Evolutionary conservation across 2,888 invertebrate genomes (phyloP), one percentile per base, ranked within the genome.

Genomic region (Drosophila stalkeri): DNA sequence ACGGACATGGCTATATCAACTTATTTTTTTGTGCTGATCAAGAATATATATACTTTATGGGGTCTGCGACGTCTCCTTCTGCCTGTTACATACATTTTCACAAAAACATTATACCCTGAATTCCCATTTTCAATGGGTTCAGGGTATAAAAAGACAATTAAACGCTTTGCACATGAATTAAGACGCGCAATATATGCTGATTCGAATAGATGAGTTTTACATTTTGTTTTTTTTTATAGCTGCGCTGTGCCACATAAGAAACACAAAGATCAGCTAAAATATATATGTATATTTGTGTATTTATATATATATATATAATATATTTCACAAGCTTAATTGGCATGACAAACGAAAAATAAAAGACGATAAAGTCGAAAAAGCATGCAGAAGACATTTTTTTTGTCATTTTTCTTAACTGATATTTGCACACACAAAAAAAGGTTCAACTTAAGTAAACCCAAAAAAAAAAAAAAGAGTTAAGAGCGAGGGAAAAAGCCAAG

Each of bases 251-350:
- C 33, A 75, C 52, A 69, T 54, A 62, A 20, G n/a, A 49, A 80
- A 74, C 72, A 72, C 51, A 72, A 75, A 69, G 67, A 76, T 83
- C 76, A 68, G 71, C 89, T 62, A 64, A 44, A 67, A 66, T 49
- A 39, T 39, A 3, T 39, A n/a, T 41, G n/a, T 41, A n/a, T n/a
- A 39, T 6, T 16, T 16, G 5, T 37, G 2, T 37, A 16, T 16
- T 6, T 37, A 39, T 39, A n/a, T 54, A 23, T 3, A 23, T 23
- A 55, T 41, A 31, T 55, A 55, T 5, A 23, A 37, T 49, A 37
- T 57, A 57, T 86, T 86, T 79, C 84, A 64, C 74, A 80, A 89
- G 56, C 59, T 74, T 47, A 78, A 80, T 89, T 85, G 75, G 64
- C 89, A 86, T 84, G 87, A 84, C 80, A 77, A 84, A 72, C 72